Evolutionary conservation across 2,113 vertebrate genomes (phyloP), one percentile per base, ranked within the genome.

Genomic region (Danionella cerebrum): DNA sequence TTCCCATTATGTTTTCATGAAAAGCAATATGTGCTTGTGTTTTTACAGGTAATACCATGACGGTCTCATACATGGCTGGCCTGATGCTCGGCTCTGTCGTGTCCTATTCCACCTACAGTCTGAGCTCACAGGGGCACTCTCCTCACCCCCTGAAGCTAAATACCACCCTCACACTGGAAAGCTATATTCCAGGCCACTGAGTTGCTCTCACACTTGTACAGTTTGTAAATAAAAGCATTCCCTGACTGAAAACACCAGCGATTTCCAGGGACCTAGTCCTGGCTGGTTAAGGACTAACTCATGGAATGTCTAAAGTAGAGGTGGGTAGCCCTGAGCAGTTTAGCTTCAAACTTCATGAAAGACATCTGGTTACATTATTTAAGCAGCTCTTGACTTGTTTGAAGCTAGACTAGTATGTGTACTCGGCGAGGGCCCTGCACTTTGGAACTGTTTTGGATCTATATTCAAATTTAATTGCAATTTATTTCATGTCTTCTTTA

Each of bases 1-100:
- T 9, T 1, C 10, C 14, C 24, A 51, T 1, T 5, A 50, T 33
- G 9, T 33, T 53, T 11, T 7, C 8, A 5, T 12, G 4, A n/a
- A n/a, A 3, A 1, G n/a, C n/a, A n/a, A n/a, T n/a, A n/a, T n/a
- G n/a, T n/a, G n/a, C n/a, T n/a, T n/a, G 5, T 19, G 1, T 11
- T 18, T 18, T 53, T 31, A 53, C 51, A 53, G 96, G 96, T 25
- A 98, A 98, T 88, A 97, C 93, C 52, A 98, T 98, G 96, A 98
- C 95, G 0, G 96, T 98, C 71, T 98, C 96, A 72, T 98, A 98
- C 65, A 98, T 98, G 96, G 89, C 91, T 0, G 96, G 96, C n/a
- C 33, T 98, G 80, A 98, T 95, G n/a, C 78, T 97, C 75, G 96
- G 96, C 76, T 97, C 96, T 0, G 89, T 89, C 0, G 93, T 98